A percentile compares a stretch with the other conserved stretches of the same genome.
These are phyloP conservation scores for Sepiola atlantica DNA, from an alignment of 2,888 invertebrate genomes.

Conservation along the genomic window DNA sequence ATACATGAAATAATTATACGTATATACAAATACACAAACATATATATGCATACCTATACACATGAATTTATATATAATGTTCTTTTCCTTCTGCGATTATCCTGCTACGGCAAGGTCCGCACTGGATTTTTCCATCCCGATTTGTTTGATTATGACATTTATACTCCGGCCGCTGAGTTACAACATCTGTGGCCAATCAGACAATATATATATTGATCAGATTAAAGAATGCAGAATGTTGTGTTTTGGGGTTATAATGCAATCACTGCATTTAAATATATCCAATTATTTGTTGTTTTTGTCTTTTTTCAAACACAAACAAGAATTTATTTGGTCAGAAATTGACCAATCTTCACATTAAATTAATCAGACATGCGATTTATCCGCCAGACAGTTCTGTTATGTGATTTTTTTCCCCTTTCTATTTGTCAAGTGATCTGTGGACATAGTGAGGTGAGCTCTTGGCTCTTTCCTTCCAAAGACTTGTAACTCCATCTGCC, in stretches of 20 bases:
- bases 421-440: constrained; percentile 11
- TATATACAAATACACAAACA: too few species aligned
- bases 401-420: neutral
- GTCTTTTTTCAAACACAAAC: too few species aligned
- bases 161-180: neutral
- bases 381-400: neutral
- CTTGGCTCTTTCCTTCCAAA: neutral
- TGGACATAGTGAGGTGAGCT: neutral
- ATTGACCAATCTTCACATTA: neutral
- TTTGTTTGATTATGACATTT: neutral
- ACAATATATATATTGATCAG: neutral
- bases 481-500: neutral
- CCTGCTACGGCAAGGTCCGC: too few species aligned
- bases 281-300: neutral
- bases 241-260: neutral
- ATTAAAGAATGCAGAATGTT: neutral
- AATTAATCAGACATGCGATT: neutral
- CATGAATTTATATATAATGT: too few species aligned
- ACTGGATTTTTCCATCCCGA: too few species aligned
- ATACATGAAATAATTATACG: too few species aligned
- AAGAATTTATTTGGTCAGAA: neutral
- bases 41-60: too few species aligned
- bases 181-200: neutral
- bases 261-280: neutral
- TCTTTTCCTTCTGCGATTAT: too few species aligned